phyloP scores from a whole-genome alignment of 2,888 invertebrate genomes.

The Pyrocoelia pectoralis region DNA sequence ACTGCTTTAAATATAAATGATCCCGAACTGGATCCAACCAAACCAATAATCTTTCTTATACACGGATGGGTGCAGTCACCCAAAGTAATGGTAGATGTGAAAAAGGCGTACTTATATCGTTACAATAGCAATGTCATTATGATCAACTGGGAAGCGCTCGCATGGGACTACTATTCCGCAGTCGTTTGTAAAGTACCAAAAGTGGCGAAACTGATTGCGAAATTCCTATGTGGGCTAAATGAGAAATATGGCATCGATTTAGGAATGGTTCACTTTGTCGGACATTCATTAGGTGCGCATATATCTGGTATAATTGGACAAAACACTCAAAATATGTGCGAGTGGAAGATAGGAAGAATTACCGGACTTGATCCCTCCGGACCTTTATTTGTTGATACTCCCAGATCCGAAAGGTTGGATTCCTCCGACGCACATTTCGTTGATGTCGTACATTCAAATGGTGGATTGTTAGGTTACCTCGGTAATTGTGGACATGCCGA shows the following conservation, averaged over 20 bases:
- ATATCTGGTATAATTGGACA: constrained; percentile 10
- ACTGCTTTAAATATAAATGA: background rate
- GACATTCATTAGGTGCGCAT: constrained; percentile 19
- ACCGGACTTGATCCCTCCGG: constrained; percentile 9
- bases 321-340: background rate
- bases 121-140: constrained; percentile 16
- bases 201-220: background rate
- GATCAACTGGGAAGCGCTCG: constrained; percentile 11
- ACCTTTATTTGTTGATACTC: background rate
- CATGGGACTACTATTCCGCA: background rate
- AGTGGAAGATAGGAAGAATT: constrained; percentile 12
- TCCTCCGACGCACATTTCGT: constrained; percentile 1
- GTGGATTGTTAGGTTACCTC: background rate
- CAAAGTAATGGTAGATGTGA: background rate
- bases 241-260: background rate
- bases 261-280: constrained; percentile 12
- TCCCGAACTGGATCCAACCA: background rate
- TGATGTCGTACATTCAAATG: constrained; percentile 3
- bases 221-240: background rate
- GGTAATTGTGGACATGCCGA: constrained; percentile 3
- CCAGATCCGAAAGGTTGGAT: background rate
- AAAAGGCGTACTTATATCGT: constrained; percentile 15
- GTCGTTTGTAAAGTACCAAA: constrained; percentile 7
- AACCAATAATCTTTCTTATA: constrained; percentile 1
- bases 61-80: constrained; percentile 12